These are phyloP conservation scores for Phylloscopus trochiloides DNA, from an alignment of 2,113 vertebrate species.

Conservation along the genomic window DNA sequence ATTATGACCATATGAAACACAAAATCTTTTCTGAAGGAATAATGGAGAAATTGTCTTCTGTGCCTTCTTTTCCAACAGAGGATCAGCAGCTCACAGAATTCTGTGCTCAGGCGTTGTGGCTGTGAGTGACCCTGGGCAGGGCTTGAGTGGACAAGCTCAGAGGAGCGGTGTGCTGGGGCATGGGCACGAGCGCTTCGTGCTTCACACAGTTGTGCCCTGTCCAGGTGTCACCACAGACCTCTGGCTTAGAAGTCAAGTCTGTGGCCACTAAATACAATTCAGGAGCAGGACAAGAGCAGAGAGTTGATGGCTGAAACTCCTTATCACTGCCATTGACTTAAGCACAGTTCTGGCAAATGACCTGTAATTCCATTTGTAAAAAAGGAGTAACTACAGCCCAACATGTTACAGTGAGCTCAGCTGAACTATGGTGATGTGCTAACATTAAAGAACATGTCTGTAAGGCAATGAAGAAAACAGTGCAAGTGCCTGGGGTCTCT, in stretches of 20 bases:
- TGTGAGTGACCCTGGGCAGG: background rate
- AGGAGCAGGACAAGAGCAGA: background rate
- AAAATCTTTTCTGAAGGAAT: background rate
- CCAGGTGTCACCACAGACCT: fast-evolving
- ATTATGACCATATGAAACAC: background rate
- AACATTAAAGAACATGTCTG: background rate
- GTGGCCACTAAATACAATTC: background rate
- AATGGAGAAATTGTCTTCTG: background rate
- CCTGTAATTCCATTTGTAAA: background rate
- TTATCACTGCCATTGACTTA: background rate
- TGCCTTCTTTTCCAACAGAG: background rate
- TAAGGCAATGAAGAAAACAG: background rate
- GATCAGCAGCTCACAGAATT: background rate
- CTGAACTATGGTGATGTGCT: background rate
- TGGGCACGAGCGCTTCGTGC: fast-evolving
- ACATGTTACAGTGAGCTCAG: background rate
- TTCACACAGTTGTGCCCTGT: fast-evolving
- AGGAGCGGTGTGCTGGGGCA: background rate
- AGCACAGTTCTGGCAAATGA: background rate
- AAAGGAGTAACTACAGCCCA: background rate
- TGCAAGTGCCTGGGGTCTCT: background rate
- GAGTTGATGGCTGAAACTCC: background rate
- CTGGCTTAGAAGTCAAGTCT: background rate
- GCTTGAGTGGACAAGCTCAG: background rate
- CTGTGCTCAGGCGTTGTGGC: background rate